Percentiles rank a stretch among this genome's conserved stretches.
These are phyloP conservation scores for Meta bourneti DNA, from an alignment of 2,888 invertebrate species.

Conservation along the genomic window DNA sequence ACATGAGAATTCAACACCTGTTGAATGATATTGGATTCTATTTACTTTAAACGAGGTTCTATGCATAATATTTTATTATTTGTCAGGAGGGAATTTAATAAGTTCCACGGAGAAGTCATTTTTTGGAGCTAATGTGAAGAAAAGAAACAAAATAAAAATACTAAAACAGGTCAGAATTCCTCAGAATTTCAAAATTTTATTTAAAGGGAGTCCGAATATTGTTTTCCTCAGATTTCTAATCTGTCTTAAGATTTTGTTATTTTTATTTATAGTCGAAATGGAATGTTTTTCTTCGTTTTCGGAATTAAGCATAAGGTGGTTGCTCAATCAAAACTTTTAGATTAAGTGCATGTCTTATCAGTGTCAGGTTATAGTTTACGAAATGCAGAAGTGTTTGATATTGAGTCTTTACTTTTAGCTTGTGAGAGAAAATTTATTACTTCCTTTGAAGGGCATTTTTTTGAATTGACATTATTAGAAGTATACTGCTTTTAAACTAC, in stretches of 20 bases:
- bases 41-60: not conserved
- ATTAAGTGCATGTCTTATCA: not conserved
- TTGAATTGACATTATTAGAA: too few relatives aligned
- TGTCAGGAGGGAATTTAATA: slow-evolving; percentile 20
- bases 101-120: not conserved
- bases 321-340: not conserved
- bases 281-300: not conserved
- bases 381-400: too few relatives aligned
- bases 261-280: not conserved
- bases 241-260: not conserved
- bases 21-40: slow-evolving; percentile 4
- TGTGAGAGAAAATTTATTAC: too few relatives aligned
- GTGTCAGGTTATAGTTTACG: not conserved
- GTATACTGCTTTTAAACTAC: too few relatives aligned
- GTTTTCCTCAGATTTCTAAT: not conserved
- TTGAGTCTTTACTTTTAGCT: too few relatives aligned
- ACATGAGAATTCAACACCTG: slow-evolving; percentile 9
- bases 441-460: too few relatives aligned
- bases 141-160: not conserved
- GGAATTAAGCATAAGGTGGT: not conserved
- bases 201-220: slow-evolving; percentile 11
- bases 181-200: slow-evolving; percentile 1
- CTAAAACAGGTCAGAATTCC: not conserved
- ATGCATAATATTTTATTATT: not conserved
- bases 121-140: not conserved